Conservation (phyloP, 2,888 invertebrate genomes). For the Eupithecia pulchellata region DNA sequence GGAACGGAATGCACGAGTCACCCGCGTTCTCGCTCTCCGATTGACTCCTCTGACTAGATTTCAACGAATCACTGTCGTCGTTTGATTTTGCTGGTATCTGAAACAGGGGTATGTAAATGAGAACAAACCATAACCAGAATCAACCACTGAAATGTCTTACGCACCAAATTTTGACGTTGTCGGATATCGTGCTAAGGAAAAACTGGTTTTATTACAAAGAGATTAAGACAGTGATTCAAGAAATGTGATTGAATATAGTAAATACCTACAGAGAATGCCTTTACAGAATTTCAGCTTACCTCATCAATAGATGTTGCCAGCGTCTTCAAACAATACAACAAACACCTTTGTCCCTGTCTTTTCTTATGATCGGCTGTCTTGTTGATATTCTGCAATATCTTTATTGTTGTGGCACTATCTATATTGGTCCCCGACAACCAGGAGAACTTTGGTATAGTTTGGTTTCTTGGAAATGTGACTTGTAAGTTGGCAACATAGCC, state of each 20-base stretch:
- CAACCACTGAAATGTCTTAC: too few species aligned
- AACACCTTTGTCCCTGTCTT: conserved; percentile 93
- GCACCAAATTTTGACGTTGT: not conserved
- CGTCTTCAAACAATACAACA: conserved; percentile 92
- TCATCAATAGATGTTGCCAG: conserved; percentile 80
- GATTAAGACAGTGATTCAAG: not conserved
- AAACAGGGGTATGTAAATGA: conserved; percentile 17
- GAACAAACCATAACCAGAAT: too few species aligned
- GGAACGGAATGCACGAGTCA: conserved; percentile 96
- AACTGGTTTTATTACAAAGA: too few species aligned
- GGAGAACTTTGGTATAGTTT: conserved; percentile 80
- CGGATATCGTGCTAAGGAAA: not conserved
- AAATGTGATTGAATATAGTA: not conserved
- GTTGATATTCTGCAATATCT: conserved; percentile 92
- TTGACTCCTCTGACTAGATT: conserved; percentile 78
- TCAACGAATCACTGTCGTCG: conserved; percentile 80
- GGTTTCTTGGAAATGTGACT: conserved; percentile 86
- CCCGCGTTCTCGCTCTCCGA: conserved; percentile 82
- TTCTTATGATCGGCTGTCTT: conserved; percentile 93
- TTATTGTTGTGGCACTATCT: conserved; percentile 89
- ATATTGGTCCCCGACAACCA: conserved; percentile 85
- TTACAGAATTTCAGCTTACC: conserved; percentile 53
- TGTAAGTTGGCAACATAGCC: conserved; percentile 83
- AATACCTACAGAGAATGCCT: not conserved
- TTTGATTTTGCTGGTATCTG: conserved; percentile 85